Conservation (phyloP, 2,888 invertebrate species). For the Spisula solida region DNA sequence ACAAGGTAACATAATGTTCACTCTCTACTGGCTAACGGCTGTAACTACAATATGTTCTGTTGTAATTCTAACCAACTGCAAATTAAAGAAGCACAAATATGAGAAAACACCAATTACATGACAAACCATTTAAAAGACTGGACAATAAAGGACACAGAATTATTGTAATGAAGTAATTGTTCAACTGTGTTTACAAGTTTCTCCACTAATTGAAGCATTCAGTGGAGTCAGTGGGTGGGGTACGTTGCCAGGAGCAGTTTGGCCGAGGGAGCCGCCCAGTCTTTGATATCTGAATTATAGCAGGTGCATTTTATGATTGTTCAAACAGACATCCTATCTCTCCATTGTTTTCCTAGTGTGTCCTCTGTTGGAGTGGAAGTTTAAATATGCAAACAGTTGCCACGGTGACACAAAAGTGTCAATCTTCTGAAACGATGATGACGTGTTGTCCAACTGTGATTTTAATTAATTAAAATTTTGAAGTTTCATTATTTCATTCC, state of each 20-base stretch:
- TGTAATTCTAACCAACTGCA: constrained; percentile 47
- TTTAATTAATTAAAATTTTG: constrained; percentile 12
- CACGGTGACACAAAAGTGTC: constrained; percentile 6
- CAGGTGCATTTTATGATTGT: constrained; percentile 53
- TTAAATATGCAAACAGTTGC: neutral
- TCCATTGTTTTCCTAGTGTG: constrained; percentile 9
- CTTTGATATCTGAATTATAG: constrained; percentile 51
- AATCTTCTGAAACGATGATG: neutral
- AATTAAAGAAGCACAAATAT: constrained; percentile 38
- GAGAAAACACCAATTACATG: constrained; percentile 52
- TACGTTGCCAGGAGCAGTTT: constrained; percentile 36
- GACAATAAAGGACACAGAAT: constrained; percentile 28
- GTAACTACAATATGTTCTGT: constrained; percentile 51
- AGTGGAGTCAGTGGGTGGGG: constrained; percentile 49
- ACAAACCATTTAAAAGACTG: constrained; percentile 23
- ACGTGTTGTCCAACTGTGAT: constrained; percentile 19
- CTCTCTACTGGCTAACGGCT: neutral
- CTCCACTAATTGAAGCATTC: constrained; percentile 55
- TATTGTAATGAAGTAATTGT: constrained; percentile 24
- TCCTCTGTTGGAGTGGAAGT: neutral
- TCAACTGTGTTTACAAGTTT: constrained; percentile 47
- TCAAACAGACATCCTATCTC: constrained; percentile 26
- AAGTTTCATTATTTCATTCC: neutral
- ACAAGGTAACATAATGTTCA: constrained; percentile 15
- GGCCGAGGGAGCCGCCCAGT: constrained; percentile 32